Evolutionary conservation across 2,888 invertebrate genomes (phyloP), one percentile per base, ranked within the genome.

Genomic region (Sesamia inferens): DNA sequence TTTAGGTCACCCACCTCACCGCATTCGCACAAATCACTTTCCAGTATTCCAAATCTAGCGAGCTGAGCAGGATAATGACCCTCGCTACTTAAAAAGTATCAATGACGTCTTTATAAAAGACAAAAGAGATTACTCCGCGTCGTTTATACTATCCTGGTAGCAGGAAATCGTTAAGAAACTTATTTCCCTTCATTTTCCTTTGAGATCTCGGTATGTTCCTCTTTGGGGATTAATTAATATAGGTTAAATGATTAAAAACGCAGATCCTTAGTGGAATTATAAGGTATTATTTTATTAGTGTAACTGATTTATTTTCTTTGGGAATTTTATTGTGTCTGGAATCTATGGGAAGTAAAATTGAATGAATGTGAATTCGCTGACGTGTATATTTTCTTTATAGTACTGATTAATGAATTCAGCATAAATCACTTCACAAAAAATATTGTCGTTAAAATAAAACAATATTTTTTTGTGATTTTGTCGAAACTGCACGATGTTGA

Each of bases 121-220:
- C 16, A 64, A 76, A 83, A 78, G 76, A 74, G 76, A 74, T 77
- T 67, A 48, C 75, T 79, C 69, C 63, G 14, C 54, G 69, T 68
- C 59, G 10, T 82, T 84, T 77, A 79, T 78, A 58, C 31, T 65
- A 2, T 54, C 72, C 85, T 86, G 70, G 78, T 81, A 79, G 58
- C 65, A 68, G 85, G 84, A 87, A 84, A 80, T 87, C 79, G 64
- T 85, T 84, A 84, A 71, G 81, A 77, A 82, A 79, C 81, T 79
- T 76, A 84, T 84, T 87, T 86, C 87, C 85, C 68, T 79, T 79
- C 77, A 77, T 81, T 86, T 83, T 79, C 72, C 84, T 85, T 81
- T 84, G 82, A 75, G 73, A 69, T 73, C 58, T 67, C 48, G 14
- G 31, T 61, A 48, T 58, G 22, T 55, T 51, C 39, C 57, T 47